Base-by-base conservation (phyloP, 2,888 invertebrate genomes). In the Macrostomum cliftonense region DNA sequence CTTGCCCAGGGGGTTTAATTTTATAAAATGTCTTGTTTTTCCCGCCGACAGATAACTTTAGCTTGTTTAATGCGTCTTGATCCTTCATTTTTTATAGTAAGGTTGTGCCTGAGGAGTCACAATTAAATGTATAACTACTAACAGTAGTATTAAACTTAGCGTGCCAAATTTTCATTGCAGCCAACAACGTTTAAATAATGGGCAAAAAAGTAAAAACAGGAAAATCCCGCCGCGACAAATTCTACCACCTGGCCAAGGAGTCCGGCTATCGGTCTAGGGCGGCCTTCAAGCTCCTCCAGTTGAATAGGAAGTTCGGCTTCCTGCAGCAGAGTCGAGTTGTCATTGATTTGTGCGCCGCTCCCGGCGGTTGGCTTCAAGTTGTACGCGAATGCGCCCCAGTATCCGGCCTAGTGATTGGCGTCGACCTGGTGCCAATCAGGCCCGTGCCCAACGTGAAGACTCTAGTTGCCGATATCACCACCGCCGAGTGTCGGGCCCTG, bases 331-430 rank as follows among this genome's bases (percentile, higher is more conserved):
- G 93, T 1, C 78, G 86, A 75, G 91, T 97, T 76, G 83, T 89
- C 58, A 79, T 99, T 62, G 97, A 99, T 77, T 74, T 99, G 54
- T 99, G 97, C 73, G 97, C 97, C 13, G 97, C 97, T 1, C 97
- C 97, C 1, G 95, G 95, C 63, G 93, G 93, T 59, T 95, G 97
- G 95, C 85, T 95, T 81, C 97, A 76, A 61, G 95, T 97, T 47
- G 95, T 93, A 44, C 81, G 83, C 61, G 83, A 97, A 68, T 86
- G 89, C 67, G 93, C 95, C 87, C 95, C 97, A 0, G 77, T 91
- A 0, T 89, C 91, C 5, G 88, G 88, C 64, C 76, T 93, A 48
- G 85, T 95, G 13, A 76, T 97, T 45, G 91, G 77, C 48, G 83
- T 99, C 37, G 97, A 99, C 77, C 77, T 99, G 64, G 91, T 81